phyloP scores from a whole-genome alignment of 2,888 invertebrate genomes.

The Ecliptopera silaceata region DNA sequence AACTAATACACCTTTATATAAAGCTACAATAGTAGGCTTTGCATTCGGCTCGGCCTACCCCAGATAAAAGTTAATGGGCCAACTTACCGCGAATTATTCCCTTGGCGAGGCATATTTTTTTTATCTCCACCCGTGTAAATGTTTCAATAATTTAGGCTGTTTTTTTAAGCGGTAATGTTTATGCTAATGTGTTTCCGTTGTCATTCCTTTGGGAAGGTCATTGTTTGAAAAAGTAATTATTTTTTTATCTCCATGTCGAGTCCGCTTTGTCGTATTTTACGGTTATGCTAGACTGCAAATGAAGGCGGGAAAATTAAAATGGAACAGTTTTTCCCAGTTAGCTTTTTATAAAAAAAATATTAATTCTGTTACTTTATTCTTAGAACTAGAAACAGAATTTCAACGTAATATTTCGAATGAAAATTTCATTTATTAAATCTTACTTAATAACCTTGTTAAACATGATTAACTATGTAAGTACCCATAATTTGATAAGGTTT shows the following conservation, averaged over 20 bases:
- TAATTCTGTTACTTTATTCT: too few relatives aligned
- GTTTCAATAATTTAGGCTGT: conserved; percentile 53
- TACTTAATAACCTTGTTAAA: too few relatives aligned
- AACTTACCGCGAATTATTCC: conserved; percentile 75
- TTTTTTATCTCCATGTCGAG: conserved; percentile 19
- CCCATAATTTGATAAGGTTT: too few relatives aligned
- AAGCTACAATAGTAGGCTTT: conserved; percentile 7
- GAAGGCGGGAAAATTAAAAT: background rate
- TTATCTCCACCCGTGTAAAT: conserved; percentile 48
- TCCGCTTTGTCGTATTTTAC: conserved; percentile 9
- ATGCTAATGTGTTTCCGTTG: conserved; percentile 44
- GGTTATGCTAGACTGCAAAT: conserved; percentile 3
- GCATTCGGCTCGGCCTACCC: conserved; percentile 40
- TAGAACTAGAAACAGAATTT: too few relatives aligned
- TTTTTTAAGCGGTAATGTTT: conserved; percentile 41
- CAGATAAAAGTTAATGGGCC: conserved; percentile 77
- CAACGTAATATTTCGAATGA: too few relatives aligned
- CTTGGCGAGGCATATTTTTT: conserved; percentile 48
- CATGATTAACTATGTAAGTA: too few relatives aligned
- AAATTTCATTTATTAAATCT: too few relatives aligned
- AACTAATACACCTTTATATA: conserved; percentile 10
- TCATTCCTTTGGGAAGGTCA: conserved; percentile 30
- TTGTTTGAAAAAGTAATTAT: conserved; percentile 29
- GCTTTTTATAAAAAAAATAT: background rate
- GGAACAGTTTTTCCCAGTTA: conserved; percentile 16